A percentile compares a stretch with the other conserved stretches of the same genome.
Evolutionary conservation across 2,113 vertebrate genomes (phyloP).

Genomic region (Malurus melanocephalus): DNA sequence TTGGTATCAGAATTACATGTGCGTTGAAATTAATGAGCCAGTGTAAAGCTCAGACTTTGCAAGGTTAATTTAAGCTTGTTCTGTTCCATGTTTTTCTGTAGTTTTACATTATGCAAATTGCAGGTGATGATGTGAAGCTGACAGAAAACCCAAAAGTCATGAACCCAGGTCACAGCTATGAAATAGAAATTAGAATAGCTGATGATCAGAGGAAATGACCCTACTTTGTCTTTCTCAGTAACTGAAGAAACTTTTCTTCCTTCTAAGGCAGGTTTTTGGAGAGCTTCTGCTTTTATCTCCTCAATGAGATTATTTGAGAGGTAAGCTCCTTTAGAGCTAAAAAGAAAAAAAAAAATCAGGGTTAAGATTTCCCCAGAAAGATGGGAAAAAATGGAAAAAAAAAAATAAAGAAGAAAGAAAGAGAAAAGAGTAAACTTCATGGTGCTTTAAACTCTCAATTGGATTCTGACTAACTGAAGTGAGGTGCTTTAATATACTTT

Average conservation of each 20-base stretch:
- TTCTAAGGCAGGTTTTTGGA: not conserved
- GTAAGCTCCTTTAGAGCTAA: not conserved
- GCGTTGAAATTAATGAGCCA: slow-evolving; percentile 30
- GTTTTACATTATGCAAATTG: slow-evolving; percentile 43
- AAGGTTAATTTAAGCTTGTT: slow-evolving; percentile 23
- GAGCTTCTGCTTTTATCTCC: not conserved
- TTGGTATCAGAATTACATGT: not conserved
- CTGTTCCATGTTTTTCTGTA: not conserved
- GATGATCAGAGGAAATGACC: slow-evolving; percentile 24
- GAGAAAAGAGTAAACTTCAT: not conserved
- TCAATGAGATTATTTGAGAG: not conserved
- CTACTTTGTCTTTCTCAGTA: not conserved
- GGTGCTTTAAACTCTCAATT: not conserved
- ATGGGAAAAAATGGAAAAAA: not conserved
- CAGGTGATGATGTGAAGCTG: slow-evolving; percentile 17
- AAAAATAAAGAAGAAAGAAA: not conserved
- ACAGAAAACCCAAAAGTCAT: not conserved
- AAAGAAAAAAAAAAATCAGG: not conserved
- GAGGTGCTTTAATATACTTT: not conserved
- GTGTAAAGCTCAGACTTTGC: not conserved
- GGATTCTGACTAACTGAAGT: not conserved
- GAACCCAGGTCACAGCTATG: not conserved
- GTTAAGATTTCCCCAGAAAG: not conserved
- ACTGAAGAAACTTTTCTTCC: not conserved
- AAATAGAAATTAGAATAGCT: slow-evolving; percentile 16